Percentiles rank a stretch among this genome's conserved stretches.
Conservation (phyloP, 2,113 vertebrate genomes). For the Leptosomus discolor region DNA sequence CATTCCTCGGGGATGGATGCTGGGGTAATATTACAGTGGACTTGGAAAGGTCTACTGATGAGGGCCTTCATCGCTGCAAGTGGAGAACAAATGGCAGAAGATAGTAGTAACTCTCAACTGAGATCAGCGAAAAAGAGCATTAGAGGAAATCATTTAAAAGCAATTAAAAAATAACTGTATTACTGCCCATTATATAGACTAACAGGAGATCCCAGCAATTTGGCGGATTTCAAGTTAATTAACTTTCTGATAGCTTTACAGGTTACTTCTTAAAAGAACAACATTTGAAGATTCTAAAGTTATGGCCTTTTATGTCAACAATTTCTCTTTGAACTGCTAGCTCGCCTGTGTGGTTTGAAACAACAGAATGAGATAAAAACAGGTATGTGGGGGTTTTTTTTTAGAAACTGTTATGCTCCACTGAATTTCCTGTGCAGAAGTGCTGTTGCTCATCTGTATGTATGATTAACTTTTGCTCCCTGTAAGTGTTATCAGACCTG, state of each 20-base stretch:
- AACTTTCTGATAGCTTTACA: neutral
- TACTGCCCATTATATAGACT: neutral
- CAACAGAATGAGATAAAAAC: conserved; percentile 1
- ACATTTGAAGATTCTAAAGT: neutral
- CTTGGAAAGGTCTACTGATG: neutral
- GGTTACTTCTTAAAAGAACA: neutral
- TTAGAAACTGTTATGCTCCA: conserved; percentile 13
- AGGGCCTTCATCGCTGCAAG: neutral
- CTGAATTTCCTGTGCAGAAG: conserved; percentile 53
- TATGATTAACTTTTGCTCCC: conserved; percentile 47
- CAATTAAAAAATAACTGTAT: neutral
- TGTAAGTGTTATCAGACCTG: conserved; percentile 46
- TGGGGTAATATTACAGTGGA: neutral
- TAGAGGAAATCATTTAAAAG: neutral
- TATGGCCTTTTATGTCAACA: neutral
- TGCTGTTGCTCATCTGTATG: conserved; percentile 6
- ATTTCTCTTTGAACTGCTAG: neutral
- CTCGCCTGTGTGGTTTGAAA: conserved; percentile 5
- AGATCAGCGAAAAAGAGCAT: neutral
- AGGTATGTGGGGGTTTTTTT: neutral
- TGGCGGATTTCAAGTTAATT: neutral
- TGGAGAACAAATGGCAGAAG: neutral
- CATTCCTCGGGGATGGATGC: neutral
- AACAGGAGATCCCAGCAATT: neutral
- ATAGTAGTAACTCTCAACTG: neutral